Conservation (phyloP, 2,888 invertebrate species). For the Cerceris ruficornis region DNA sequence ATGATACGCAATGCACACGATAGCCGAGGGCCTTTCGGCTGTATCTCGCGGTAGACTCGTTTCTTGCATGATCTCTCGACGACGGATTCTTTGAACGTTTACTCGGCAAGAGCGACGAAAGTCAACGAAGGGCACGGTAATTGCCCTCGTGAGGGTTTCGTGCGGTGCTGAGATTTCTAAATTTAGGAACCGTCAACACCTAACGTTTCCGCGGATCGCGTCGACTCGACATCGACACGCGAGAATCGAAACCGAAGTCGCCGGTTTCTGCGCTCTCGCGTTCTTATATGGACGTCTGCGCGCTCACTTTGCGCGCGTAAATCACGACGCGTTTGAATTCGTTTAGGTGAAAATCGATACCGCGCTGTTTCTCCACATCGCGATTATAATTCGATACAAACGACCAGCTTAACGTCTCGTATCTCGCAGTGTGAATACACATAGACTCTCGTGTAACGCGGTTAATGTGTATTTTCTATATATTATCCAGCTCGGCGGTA, state of each 20-base stretch:
- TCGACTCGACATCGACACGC: constrained; percentile 40
- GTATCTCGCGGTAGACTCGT: constrained; percentile 15
- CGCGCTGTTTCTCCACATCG: not conserved
- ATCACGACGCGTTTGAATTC: constrained; percentile 1
- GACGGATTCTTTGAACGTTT: constrained; percentile 10
- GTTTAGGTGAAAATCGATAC: not conserved
- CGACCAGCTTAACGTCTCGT: not conserved
- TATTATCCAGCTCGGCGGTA: too few relatives aligned
- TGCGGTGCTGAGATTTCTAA: constrained; percentile 34
- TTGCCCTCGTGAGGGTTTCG: constrained; percentile 20
- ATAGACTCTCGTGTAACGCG: too few relatives aligned
- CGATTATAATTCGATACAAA: too few relatives aligned
- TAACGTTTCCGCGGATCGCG: constrained; percentile 32
- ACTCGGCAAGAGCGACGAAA: constrained; percentile 16
- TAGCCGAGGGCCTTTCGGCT: constrained; percentile 59
- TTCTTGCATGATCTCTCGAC: constrained; percentile 34
- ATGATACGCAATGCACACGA: constrained; percentile 73
- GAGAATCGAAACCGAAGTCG: constrained; percentile 36
- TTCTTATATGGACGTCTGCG: constrained; percentile 4
- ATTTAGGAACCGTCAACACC: constrained; percentile 38
- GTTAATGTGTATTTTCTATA: too few relatives aligned
- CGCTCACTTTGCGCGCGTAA: constrained; percentile 24
- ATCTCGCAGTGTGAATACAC: too few relatives aligned
- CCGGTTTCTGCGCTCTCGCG: constrained; percentile 41
- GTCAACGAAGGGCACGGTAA: constrained; percentile 19